Percentiles rank a stretch among this genome's conserved stretches.
Evolutionary conservation across 2,113 vertebrate genomes (phyloP).

Genomic region (Garra rufa): DNA sequence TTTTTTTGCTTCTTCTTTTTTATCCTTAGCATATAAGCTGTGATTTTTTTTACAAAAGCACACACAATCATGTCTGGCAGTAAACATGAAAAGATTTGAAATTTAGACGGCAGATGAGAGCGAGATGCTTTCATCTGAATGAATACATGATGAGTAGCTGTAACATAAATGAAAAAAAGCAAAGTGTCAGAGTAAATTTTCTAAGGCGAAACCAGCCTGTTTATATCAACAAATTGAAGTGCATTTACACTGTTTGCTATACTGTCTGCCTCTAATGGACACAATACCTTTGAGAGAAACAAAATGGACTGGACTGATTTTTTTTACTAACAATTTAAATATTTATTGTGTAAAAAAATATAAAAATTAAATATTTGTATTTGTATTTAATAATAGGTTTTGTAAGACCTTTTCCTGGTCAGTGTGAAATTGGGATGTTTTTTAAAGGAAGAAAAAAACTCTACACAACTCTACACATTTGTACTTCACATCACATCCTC

Average conservation of each 20-base stretch:
- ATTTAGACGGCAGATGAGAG: background rate
- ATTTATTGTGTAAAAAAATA: no score
- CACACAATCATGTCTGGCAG: background rate
- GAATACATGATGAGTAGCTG: background rate
- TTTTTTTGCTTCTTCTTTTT: no score
- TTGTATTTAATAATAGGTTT: no score
- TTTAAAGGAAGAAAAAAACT: background rate
- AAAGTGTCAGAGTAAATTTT: background rate
- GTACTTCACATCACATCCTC: background rate
- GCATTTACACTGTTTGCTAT: background rate
- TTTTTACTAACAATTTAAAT: background rate
- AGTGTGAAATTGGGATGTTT: no score
- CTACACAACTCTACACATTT: background rate
- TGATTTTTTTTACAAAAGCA: constrained; percentile 5
- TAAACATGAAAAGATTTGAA: background rate
- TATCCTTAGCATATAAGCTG: background rate
- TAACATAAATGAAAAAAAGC: background rate
- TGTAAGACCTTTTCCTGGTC: no score
- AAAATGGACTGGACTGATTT: background rate
- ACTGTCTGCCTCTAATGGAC: background rate
- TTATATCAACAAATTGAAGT: background rate
- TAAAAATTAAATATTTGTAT: no score
- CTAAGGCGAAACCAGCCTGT: background rate
- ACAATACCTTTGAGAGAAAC: background rate
- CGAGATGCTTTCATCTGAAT: constrained; percentile 12